Percentiles rank a stretch among this genome's conserved stretches.
These are phyloP conservation scores for Laticauda colubrina DNA, from an alignment of 2,113 vertebrate species.

Conservation along the genomic window DNA sequence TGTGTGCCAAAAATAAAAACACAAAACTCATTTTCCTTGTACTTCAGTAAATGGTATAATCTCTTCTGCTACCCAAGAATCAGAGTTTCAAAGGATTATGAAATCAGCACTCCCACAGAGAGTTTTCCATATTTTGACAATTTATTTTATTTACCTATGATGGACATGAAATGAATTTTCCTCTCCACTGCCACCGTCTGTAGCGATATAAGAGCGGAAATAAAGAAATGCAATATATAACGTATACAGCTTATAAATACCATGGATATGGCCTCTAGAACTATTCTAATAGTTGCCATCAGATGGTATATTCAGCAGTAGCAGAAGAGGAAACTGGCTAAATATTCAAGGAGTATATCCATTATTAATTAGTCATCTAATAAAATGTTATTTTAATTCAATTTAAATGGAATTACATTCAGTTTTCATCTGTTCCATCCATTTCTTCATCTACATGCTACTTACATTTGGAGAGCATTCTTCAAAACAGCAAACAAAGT, in stretches of 20 bases:
- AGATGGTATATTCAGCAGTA: not conserved
- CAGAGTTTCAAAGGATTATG: not conserved
- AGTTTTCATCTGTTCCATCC: not conserved
- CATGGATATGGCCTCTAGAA: not conserved
- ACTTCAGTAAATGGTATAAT: not conserved
- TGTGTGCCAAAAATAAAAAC: not conserved
- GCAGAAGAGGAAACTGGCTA: not conserved
- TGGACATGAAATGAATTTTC: not conserved
- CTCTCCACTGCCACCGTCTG: not conserved
- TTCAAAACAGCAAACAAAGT: not conserved
- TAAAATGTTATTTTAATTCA: not conserved
- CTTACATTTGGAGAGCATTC: not conserved
- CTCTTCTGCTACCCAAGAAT: not conserved
- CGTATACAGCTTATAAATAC: not conserved
- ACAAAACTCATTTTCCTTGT: not conserved
- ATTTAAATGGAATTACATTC: not conserved
- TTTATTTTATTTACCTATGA: not conserved
- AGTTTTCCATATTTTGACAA: not conserved
- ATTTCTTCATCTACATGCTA: not conserved
- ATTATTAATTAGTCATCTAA: not conserved
- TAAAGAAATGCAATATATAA: not conserved
- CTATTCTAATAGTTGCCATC: not conserved
- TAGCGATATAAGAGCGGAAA: not conserved
- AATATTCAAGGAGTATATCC: not conserved
- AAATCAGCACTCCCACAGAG: not conserved